Conservation (phyloP, 2,113 vertebrate genomes). For the Trachemys scripta region DNA sequence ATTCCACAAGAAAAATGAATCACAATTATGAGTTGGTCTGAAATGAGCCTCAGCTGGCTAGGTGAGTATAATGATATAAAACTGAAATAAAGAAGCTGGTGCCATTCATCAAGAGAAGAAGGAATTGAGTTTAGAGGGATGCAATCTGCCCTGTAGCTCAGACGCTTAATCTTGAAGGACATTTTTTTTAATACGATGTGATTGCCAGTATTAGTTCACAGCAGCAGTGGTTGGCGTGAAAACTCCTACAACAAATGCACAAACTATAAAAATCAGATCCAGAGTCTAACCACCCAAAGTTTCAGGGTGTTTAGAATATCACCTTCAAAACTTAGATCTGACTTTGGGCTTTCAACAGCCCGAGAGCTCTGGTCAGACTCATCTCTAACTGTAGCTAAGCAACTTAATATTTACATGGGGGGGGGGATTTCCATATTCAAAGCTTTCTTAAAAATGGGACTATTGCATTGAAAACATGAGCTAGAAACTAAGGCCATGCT, state of each 20-base stretch:
- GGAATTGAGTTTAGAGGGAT: constrained; percentile 54
- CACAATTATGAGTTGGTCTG: constrained; percentile 7
- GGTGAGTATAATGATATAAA: constrained; percentile 51
- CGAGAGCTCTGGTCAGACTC: not conserved
- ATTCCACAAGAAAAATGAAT: constrained; percentile 33
- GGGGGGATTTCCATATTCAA: not conserved
- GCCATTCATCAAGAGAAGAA: constrained; percentile 55
- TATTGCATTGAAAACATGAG: not conserved
- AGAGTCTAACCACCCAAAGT: not conserved
- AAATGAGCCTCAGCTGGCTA: constrained; percentile 30
- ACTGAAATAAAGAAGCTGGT: constrained; percentile 56
- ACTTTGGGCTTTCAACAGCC: not conserved
- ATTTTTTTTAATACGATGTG: constrained; percentile 32
- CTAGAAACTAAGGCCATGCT: not conserved
- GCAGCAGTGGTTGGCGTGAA: not conserved
- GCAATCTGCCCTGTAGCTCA: constrained; percentile 38
- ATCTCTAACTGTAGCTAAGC: not conserved
- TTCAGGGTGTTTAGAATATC: not conserved
- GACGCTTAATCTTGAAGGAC: constrained; percentile 30
- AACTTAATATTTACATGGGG: rapidly evolving
- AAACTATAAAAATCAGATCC: constrained; percentile 20
- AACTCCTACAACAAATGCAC: not conserved
- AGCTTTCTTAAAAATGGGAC: not conserved
- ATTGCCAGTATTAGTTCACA: constrained; percentile 30
- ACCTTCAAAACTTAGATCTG: not conserved